Conservation (phyloP, 1,140 invertebrate species). For the Augochlora pura region DNA sequence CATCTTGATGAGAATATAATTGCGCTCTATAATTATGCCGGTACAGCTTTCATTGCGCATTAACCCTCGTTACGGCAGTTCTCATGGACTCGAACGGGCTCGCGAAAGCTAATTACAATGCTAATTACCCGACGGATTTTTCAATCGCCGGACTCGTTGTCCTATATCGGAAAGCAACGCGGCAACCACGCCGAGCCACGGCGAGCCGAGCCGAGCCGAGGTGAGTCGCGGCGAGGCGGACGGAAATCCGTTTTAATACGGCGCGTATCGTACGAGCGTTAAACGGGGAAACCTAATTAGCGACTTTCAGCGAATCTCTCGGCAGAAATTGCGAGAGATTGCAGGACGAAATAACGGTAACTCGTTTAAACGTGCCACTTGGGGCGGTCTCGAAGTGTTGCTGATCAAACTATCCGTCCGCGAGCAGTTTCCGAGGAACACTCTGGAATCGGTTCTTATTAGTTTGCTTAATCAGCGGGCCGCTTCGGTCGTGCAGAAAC, state of each 20-base stretch:
- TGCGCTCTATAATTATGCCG: neutral
- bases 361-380: slow-evolving; percentile 36
- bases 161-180: neutral
- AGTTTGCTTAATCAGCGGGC: slow-evolving; percentile 49
- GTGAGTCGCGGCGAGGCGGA: neutral
- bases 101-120: slow-evolving; percentile 6
- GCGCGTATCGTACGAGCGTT: neutral
- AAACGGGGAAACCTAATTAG: slow-evolving; percentile 7
- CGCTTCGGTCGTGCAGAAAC: neutral
- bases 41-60: slow-evolving; percentile 25
- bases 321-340: slow-evolving; percentile 23
- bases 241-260: slow-evolving; percentile 1
- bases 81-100: neutral
- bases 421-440: slow-evolving; percentile 13
- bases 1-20: slow-evolving; percentile 4
- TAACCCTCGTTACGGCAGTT: slow-evolving; percentile 20
- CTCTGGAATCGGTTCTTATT: slow-evolving; percentile 54
- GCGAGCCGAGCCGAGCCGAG: no score
- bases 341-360: slow-evolving; percentile 34
- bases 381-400: slow-evolving; percentile 1
- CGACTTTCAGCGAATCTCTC: slow-evolving; percentile 17
- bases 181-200: neutral
- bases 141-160: neutral
- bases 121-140: neutral
- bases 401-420: slow-evolving; percentile 37